These are phyloP conservation scores for Brachionus calyciflorus DNA, from an alignment of 1,140 invertebrate species.

Conservation along the genomic window DNA sequence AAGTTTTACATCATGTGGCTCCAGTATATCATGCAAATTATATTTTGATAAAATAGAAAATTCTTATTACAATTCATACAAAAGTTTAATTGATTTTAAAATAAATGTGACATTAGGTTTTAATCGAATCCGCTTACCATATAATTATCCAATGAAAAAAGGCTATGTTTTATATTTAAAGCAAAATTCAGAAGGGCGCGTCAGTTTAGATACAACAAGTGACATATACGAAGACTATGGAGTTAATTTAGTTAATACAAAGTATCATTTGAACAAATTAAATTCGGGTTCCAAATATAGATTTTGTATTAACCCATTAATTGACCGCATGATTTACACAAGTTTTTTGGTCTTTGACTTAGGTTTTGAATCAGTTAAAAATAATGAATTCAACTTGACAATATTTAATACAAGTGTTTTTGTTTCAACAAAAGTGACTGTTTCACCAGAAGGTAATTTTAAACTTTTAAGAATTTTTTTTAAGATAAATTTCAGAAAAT, in stretches of 20 bases:
- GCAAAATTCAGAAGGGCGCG: not conserved
- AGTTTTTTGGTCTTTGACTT: not conserved
- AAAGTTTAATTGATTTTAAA: not conserved
- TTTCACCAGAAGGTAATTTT: too few relatives aligned
- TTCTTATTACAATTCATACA: not conserved
- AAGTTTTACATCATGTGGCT: not conserved
- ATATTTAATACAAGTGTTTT: too few relatives aligned
- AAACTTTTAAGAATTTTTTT: too few relatives aligned
- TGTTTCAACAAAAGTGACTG: too few relatives aligned
- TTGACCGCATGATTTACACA: not conserved
- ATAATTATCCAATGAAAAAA: not conserved
- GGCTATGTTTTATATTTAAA: not conserved
- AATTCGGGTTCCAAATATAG: not conserved
- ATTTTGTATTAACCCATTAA: conserved; percentile 10
- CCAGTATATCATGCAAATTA: not conserved
- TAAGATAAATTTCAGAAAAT: too few relatives aligned
- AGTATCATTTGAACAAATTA: not conserved
- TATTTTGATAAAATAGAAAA: not conserved
- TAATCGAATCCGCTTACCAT: not conserved
- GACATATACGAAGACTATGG: not conserved
- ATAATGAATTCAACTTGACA: not conserved
- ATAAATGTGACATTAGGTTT: not conserved
- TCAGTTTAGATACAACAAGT: not conserved
- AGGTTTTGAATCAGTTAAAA: not conserved
- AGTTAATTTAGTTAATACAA: not conserved